Conservation (phyloP, 2,113 vertebrate genomes). For the Seriola quinqueradiata region DNA sequence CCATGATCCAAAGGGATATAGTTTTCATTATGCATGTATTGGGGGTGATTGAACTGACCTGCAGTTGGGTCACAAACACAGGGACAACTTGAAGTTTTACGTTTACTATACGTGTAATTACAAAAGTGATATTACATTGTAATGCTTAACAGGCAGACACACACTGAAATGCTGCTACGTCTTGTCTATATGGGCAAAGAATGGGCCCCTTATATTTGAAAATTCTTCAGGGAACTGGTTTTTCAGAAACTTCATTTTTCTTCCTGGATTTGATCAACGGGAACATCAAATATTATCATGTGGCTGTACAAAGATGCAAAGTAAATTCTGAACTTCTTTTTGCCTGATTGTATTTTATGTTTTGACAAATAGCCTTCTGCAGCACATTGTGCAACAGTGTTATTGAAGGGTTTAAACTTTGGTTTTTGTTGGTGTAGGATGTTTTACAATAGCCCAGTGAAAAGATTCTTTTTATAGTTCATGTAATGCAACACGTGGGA, state of each 20-base stretch:
- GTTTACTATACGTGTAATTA: neutral
- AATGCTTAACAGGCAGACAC: too few relatives aligned
- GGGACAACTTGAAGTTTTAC: too few relatives aligned
- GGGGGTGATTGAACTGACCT: neutral
- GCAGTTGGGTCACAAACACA: too few relatives aligned
- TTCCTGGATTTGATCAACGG: too few relatives aligned
- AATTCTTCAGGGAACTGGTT: neutral
- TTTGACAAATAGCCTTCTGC: neutral
- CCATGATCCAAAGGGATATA: neutral
- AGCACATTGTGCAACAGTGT: neutral
- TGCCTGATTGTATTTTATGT: neutral
- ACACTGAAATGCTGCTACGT: neutral
- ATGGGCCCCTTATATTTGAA: neutral
- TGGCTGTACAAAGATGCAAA: neutral
- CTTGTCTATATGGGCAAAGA: neutral
- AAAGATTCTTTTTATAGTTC: constrained; percentile 1
- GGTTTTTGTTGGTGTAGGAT: neutral
- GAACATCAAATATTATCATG: too few relatives aligned
- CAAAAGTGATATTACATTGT: too few relatives aligned
- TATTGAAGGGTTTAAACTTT: neutral
- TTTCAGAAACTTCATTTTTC: neutral
- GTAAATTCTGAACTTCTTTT: neutral
- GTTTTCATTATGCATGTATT: neutral
- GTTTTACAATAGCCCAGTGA: neutral
- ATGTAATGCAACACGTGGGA: neutral